A percentile compares a stretch with the other conserved stretches of the same genome.
Evolutionary conservation across 2,888 invertebrate species (phyloP).

Genomic region (Lithophane socia): DNA sequence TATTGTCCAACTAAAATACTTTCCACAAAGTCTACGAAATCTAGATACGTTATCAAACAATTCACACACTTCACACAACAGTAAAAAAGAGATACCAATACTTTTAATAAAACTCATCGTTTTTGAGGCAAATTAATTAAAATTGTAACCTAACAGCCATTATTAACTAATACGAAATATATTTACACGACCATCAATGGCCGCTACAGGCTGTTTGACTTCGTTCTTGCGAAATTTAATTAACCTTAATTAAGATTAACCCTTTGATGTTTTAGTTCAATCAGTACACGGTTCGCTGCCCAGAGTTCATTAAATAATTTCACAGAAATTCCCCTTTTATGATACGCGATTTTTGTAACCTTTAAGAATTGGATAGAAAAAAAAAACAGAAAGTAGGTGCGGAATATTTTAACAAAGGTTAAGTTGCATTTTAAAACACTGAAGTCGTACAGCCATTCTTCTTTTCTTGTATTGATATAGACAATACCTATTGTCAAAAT

Average conservation of each 20-base stretch:
- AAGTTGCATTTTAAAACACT: not conserved
- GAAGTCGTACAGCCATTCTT: not conserved
- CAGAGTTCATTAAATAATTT: constrained; percentile 45
- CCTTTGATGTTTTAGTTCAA: constrained; percentile 55
- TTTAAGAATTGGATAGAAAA: not conserved
- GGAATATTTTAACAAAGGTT: not conserved
- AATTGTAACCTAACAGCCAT: not conserved
- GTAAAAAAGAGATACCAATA: not conserved
- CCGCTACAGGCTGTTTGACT: constrained; percentile 49
- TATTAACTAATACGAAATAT: constrained; percentile 31
- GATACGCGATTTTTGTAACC: not conserved
- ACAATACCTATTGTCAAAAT: not conserved
- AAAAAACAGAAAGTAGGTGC: not conserved
- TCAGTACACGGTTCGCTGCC: constrained; percentile 22
- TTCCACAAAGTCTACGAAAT: not conserved
- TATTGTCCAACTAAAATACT: not conserved
- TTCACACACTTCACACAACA: not conserved
- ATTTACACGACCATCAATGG: constrained; percentile 38
- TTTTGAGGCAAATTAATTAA: constrained; percentile 16
- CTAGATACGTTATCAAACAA: not conserved
- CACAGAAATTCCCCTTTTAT: constrained; percentile 26
- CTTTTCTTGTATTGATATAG: not conserved
- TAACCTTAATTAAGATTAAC: constrained; percentile 57
- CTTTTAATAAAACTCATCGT: not conserved
- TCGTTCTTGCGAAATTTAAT: constrained; percentile 51